phyloP scores from a whole-genome alignment of 2,888 invertebrate genomes.

The Raillietiella orientalis region DNA sequence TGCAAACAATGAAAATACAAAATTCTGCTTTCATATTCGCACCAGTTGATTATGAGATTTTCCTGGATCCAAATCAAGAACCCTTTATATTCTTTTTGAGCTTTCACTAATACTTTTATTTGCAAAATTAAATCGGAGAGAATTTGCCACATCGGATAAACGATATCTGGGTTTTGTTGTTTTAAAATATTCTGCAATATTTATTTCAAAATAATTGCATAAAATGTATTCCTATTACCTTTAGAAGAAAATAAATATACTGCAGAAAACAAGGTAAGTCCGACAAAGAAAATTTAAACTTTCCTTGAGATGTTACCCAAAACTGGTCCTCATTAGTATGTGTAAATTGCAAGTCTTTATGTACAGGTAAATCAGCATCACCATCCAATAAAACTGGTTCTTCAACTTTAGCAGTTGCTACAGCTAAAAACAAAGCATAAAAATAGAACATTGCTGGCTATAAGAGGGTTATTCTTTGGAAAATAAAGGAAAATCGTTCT shows the following conservation, averaged over 20 bases:
- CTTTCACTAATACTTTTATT: slow-evolving; percentile 62
- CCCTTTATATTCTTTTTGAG: slow-evolving; percentile 57
- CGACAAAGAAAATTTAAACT: slow-evolving; percentile 62
- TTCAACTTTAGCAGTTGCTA: slow-evolving; percentile 30
- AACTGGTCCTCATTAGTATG: slow-evolving; percentile 52
- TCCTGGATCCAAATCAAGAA: slow-evolving; percentile 90
- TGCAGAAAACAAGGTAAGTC: slow-evolving; percentile 70
- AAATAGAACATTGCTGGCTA: too few relatives aligned
- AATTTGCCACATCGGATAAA: slow-evolving; percentile 70
- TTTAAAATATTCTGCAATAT: slow-evolving; percentile 21
- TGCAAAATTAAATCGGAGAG: slow-evolving; percentile 66
- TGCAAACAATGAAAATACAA: slow-evolving; percentile 13
- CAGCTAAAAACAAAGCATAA: background rate
- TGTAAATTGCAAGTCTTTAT: too few relatives aligned
- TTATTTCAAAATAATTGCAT: background rate
- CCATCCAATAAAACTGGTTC: slow-evolving; percentile 38
- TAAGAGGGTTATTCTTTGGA: too few relatives aligned
- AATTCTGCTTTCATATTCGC: slow-evolving; percentile 9
- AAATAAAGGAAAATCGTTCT: too few relatives aligned
- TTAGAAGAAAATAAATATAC: slow-evolving; percentile 61
- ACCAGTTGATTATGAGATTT: slow-evolving; percentile 74
- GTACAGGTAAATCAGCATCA: slow-evolving; percentile 33
- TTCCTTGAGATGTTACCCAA: slow-evolving; percentile 75
- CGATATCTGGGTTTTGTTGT: slow-evolving; percentile 45
- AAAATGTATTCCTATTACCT: slow-evolving; percentile 18